Evolutionary conservation across 2,113 vertebrate genomes (phyloP), one percentile per base, ranked within the genome.

Genomic region (Forbesichthys papilliferus): DNA sequence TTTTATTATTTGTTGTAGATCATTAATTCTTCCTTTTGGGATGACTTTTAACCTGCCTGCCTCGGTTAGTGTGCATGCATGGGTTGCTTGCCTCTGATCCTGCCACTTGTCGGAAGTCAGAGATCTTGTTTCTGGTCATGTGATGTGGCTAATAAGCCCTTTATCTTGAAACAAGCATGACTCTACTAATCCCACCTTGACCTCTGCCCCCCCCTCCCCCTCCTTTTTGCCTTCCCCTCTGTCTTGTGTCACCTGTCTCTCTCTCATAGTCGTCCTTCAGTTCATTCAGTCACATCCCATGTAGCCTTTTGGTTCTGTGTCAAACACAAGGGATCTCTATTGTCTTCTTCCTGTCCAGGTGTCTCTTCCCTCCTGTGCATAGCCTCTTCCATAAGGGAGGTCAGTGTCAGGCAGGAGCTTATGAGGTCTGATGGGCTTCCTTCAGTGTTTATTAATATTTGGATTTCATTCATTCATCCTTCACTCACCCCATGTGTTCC

Each of bases 401-500:
- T 66, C 66, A 80, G 66, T 79, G 74, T 82, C 68, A 86, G 89
- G 83, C 84, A 91, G 85, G 74, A 80, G 82, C 12, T 11, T 73
- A 79, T 68, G 84, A 89, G 89, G 20, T 61, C 69, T 65, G 47
- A 65, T 48, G 71, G 74, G 69, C 78, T 83, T 85, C 74, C 66
- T 52, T 52, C 58, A 34, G 69, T 77, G 69, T 66, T 48, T 64
- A 54, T 61, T 76, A 80, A 86, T 89, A 92, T 92, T 93, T 96
- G 96, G 95, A 94, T 95, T 95, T 97, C 96, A 94, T 94, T 94
- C 94, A 95, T 94, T 89, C 89, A 84, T 88, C 79, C 73, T 75
- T 83, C 79, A 81, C 75, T 75, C 87, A 88, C 87, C 78, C 71
- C 90, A 86, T 76, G 65, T 85, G 74, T 79, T 80, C 76, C 87